Percentiles rank a stretch among this genome's conserved stretches.
Conservation (phyloP, 2,113 vertebrate genomes). For the Vanacampus margaritifer region DNA sequence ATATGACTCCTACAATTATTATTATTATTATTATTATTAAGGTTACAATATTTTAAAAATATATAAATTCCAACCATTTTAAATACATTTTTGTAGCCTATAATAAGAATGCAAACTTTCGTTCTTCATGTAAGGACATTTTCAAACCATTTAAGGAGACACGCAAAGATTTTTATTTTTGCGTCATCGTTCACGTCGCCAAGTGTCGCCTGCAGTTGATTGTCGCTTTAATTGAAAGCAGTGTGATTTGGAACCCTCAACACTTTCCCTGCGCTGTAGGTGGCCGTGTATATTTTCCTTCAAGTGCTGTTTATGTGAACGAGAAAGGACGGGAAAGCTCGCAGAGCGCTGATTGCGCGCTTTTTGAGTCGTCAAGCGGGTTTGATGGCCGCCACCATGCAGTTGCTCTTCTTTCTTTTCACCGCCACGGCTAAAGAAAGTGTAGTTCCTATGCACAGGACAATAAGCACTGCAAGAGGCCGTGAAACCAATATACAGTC, state of each 20-base stretch:
- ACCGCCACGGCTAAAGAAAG: constrained; percentile 27
- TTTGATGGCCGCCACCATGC: constrained; percentile 66
- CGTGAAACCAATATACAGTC: constrained; percentile 6
- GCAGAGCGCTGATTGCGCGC: constrained; percentile 80
- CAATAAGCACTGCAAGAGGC: constrained; percentile 6
- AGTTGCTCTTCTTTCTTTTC: constrained; percentile 51
- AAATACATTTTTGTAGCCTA: too few species aligned
- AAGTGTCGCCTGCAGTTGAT: constrained; percentile 8
- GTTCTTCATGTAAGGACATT: background rate
- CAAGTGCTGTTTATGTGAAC: constrained; percentile 91
- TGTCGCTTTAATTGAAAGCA: constrained; percentile 72
- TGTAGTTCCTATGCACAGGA: constrained; percentile 1
- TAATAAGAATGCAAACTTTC: background rate
- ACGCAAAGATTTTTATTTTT: background rate
- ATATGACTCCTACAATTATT: too few species aligned
- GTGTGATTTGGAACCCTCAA: constrained; percentile 62
- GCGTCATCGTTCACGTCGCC: background rate
- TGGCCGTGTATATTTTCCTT: constrained; percentile 95
- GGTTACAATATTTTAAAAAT: too few species aligned
- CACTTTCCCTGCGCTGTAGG: constrained; percentile 85
- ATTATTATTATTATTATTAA: background rate
- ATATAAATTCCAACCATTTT: too few species aligned
- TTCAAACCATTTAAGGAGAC: background rate
- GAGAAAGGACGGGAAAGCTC: constrained; percentile 88
- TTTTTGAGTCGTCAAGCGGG: constrained; percentile 50